phyloP scores from a whole-genome alignment of 2,797 vertebrate genomes.

The Philypnodon macrostomus region DNA sequence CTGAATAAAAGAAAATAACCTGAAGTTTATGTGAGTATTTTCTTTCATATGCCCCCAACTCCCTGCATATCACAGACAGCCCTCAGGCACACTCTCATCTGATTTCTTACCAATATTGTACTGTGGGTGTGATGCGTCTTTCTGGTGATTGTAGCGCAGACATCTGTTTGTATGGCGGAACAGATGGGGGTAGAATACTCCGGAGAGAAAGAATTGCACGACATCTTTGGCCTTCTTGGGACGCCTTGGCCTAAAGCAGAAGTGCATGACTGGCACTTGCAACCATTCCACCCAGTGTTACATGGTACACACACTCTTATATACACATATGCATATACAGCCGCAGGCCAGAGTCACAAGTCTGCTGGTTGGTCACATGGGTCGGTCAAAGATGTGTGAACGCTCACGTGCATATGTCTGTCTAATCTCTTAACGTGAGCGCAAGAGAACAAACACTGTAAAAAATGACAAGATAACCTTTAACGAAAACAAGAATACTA shows the following conservation, averaged over 20 bases:
- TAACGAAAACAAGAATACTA: no score
- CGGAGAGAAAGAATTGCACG: slow-evolving; percentile 55
- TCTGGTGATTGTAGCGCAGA: slow-evolving; percentile 43
- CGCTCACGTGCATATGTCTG: slow-evolving; percentile 39
- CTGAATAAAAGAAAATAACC: slow-evolving; percentile 30
- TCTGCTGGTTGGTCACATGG: slow-evolving; percentile 57
- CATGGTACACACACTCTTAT: slow-evolving; percentile 20
- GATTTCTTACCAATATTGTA: slow-evolving; percentile 53
- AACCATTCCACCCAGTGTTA: slow-evolving; percentile 46
- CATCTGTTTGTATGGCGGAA: slow-evolving; percentile 66
- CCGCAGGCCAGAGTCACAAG: slow-evolving; percentile 29
- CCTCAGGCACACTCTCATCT: slow-evolving; percentile 57
- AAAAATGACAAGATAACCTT: no score
- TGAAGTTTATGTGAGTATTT: slow-evolving; percentile 29
- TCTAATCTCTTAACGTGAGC: slow-evolving; percentile 22
- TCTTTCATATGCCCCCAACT: slow-evolving; percentile 39
- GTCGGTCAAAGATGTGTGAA: slow-evolving; percentile 40
- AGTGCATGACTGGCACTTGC: slow-evolving; percentile 54
- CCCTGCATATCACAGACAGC: slow-evolving; percentile 43
- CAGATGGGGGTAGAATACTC: slow-evolving; percentile 51
- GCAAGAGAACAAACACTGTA: no score
- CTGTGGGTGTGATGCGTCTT: slow-evolving; percentile 45
- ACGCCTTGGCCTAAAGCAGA: slow-evolving; percentile 55
- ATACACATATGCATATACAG: slow-evolving; percentile 7
- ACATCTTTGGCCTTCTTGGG: slow-evolving; percentile 44